Percentiles rank a stretch among this genome's conserved stretches.
Conservation (phyloP, 2,797 vertebrate genomes). For the Sebastes steindachneri region DNA sequence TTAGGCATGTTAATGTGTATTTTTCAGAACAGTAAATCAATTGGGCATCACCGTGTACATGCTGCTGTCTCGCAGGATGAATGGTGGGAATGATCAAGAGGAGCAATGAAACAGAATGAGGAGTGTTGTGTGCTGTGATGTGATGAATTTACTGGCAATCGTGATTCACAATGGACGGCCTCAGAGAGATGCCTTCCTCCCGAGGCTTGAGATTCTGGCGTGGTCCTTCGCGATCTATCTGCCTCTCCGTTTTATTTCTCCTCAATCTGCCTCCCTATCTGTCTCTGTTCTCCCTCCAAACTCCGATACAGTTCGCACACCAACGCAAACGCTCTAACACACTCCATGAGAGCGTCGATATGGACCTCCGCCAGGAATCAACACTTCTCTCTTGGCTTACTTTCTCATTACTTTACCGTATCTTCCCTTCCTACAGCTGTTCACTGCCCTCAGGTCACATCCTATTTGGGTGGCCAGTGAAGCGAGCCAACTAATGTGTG, state of each 20-base stretch:
- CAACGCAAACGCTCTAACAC: slow-evolving; percentile 29
- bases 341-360: slow-evolving; percentile 15
- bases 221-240: slow-evolving; percentile 31
- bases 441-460: slow-evolving; percentile 9
- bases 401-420: neutral
- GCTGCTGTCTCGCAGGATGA: slow-evolving; percentile 24
- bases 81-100: slow-evolving; percentile 47
- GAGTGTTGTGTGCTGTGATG: slow-evolving; percentile 30
- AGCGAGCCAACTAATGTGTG: slow-evolving; percentile 3
- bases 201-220: slow-evolving; percentile 44
- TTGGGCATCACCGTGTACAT: slow-evolving; percentile 37
- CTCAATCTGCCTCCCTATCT: slow-evolving; percentile 36
- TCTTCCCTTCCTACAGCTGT: slow-evolving; percentile 8
- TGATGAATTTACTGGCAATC: slow-evolving; percentile 44
- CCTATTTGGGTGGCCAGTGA: neutral
- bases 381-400: neutral
- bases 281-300: slow-evolving; percentile 59
- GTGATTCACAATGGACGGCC: slow-evolving; percentile 36
- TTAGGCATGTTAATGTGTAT: slow-evolving; percentile 50
- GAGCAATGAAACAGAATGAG: slow-evolving; percentile 41
- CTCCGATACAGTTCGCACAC: slow-evolving; percentile 40
- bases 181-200: slow-evolving; percentile 31
- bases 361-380: slow-evolving; percentile 40
- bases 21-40: slow-evolving; percentile 56
- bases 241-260: slow-evolving; percentile 46